Conservation (phyloP, 1,140 invertebrate species). For the Zaprionus tsacasi region DNA sequence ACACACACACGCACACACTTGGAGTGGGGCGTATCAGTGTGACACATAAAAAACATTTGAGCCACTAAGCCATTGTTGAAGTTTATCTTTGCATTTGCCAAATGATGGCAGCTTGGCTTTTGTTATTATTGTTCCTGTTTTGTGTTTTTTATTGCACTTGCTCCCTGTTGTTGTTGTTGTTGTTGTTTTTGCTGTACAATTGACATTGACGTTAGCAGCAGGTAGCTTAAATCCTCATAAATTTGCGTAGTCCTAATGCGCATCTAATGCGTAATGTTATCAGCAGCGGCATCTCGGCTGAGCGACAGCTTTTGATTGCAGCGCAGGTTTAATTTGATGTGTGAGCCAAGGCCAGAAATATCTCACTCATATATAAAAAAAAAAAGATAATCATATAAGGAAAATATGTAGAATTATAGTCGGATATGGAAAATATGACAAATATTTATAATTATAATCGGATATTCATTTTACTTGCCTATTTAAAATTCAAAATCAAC, state of each 20-base stretch:
- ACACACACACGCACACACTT: conserved; percentile 8
- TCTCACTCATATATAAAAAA: no score
- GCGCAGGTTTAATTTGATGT: background rate
- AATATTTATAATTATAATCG: no score
- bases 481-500: no score
- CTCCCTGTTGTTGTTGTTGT: conserved; percentile 13
- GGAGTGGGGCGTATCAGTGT: conserved; percentile 43
- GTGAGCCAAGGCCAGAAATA: no score
- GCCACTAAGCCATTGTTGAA: conserved; percentile 79
- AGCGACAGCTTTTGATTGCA: conserved; percentile 28
- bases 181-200: conserved; percentile 33
- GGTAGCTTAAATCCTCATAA: conserved; percentile 67
- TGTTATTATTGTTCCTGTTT: conserved; percentile 36
- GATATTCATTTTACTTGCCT: no score
- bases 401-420: no score
- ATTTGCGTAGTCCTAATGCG: conserved; percentile 49
- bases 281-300: conserved; percentile 49
- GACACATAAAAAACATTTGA: conserved; percentile 75
- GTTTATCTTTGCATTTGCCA: conserved; percentile 76
- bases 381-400: no score
- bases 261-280: conserved; percentile 29
- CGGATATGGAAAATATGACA: no score
- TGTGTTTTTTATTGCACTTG: conserved; percentile 37
- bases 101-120: conserved; percentile 65
- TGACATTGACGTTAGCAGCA: conserved; percentile 62